Percentiles rank a stretch among this genome's conserved stretches.
These are phyloP conservation scores for Taenaris catops DNA, from an alignment of 2,888 invertebrate species.

Conservation along the genomic window DNA sequence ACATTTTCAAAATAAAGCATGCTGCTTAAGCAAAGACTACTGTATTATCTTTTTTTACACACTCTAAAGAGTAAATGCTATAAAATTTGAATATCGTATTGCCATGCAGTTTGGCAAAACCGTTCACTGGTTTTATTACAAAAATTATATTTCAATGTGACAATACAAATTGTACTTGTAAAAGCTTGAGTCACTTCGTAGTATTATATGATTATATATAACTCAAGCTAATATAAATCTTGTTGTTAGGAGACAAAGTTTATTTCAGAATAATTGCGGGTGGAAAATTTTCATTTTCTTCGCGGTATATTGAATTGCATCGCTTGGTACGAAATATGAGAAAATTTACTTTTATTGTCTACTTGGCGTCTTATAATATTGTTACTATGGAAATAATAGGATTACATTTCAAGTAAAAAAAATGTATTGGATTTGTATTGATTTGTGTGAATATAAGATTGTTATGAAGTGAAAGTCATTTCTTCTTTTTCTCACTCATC, in stretches of 20 bases:
- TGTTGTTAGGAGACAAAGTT: conserved; percentile 13
- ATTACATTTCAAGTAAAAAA: too few species aligned
- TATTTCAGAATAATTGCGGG: background rate
- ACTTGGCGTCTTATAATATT: conserved; percentile 4
- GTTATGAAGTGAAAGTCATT: too few species aligned
- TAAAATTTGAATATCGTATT: too few species aligned
- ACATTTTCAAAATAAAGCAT: too few species aligned
- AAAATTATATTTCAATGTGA: conserved; percentile 35
- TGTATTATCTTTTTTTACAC: too few species aligned
- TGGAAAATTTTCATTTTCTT: conserved; percentile 9
- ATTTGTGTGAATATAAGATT: too few species aligned
- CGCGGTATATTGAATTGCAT: conserved; percentile 25
- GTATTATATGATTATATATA: conserved; percentile 3
- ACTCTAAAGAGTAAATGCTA: too few species aligned
- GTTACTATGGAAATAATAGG: background rate
- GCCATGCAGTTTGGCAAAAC: too few species aligned
- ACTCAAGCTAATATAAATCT: conserved; percentile 22
- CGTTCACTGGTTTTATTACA: too few species aligned
- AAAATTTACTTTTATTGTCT: conserved; percentile 30
- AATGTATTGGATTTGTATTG: too few species aligned
- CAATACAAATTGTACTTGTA: conserved; percentile 44
- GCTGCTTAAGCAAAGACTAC: too few species aligned
- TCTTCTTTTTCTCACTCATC: too few species aligned
- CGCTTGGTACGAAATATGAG: conserved; percentile 32
- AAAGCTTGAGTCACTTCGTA: conserved; percentile 28